Evolutionary conservation across 2,888 invertebrate genomes (phyloP), one percentile per base, ranked within the genome.

Genomic region (Hesperia comma): DNA sequence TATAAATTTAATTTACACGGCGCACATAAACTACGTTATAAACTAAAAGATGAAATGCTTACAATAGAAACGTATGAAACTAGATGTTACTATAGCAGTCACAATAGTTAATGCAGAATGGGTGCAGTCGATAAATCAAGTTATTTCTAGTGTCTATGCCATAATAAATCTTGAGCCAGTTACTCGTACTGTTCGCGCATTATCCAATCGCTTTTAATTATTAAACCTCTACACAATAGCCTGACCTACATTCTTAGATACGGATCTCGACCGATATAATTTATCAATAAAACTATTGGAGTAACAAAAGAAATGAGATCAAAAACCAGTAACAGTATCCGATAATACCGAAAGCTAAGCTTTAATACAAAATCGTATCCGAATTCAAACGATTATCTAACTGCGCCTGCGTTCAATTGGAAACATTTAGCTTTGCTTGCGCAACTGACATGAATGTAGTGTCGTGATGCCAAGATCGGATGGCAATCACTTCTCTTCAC

Each of bases 401-500:
- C 69, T 67, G 51, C 56, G 40, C 60, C 60, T 66, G 33, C 55
- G 41, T 56, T 67, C 61, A 67, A 85, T 87, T 83, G 82, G 82
- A 80, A 86, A 84, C 84, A 85, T 87, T 90, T 88, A 87, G 82
- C 55, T 55, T 77, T 72, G 78, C 70, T 86, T 87, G 81, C 81
- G 78, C 82, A 86, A 86, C 49, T 49, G 60, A 75, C 75, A 75
- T 77, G 77, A 77, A 78, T 77, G 77, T 72, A 69, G 71, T 72
- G 79, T 89, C 89, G 90, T 92, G 90, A 88, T 81, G 81, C 77
- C 75, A 73, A 80, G 81, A 82, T 84, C 83, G 81, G 81, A 85
- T 86, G 83, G 87, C 87, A 89, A 88, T 89, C 89, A 86, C 80
- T 79, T 77, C 80, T 80, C 83, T 87, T 87, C 90, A 89, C 90